Evolutionary conservation across 1,140 invertebrate species (phyloP).

Genomic region (Aphaenogaster floridana): DNA sequence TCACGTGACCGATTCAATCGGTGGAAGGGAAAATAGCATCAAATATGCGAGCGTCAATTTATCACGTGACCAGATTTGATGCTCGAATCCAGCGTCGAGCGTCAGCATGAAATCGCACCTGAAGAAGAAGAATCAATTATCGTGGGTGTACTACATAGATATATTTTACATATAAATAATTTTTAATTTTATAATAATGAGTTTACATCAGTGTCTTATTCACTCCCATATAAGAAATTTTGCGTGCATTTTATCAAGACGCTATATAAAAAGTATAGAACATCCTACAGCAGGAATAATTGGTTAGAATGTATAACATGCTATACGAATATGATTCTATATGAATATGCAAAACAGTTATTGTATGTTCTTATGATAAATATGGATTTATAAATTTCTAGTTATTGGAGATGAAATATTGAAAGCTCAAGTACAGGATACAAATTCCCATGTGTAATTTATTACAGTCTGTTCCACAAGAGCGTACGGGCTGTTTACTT

Average conservation of each 20-base stretch:
- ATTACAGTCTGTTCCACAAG: constrained; percentile 78
- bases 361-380: neutral
- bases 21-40: no score
- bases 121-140: no score
- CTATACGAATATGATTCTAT: neutral
- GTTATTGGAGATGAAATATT: constrained; percentile 95
- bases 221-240: neutral
- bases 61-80: no score
- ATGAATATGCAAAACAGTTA: neutral
- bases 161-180: neutral
- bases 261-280: neutral
- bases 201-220: constrained; percentile 19
- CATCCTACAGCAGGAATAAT: constrained; percentile 82
- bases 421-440: constrained; percentile 93
- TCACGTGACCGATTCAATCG: no score
- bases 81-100: no score
- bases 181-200: constrained; percentile 43
- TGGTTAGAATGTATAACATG: constrained; percentile 72
- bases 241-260: constrained; percentile 7
- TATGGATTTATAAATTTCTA: constrained; percentile 74
- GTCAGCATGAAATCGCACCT: no score
- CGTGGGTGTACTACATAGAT: neutral
- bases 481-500: no score
- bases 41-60: no score
- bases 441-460: constrained; percentile 91